Percentiles rank a stretch among this genome's conserved stretches.
These are phyloP conservation scores for Aphis gossypii DNA, from an alignment of 1,140 invertebrate genomes.

Conservation along the genomic window DNA sequence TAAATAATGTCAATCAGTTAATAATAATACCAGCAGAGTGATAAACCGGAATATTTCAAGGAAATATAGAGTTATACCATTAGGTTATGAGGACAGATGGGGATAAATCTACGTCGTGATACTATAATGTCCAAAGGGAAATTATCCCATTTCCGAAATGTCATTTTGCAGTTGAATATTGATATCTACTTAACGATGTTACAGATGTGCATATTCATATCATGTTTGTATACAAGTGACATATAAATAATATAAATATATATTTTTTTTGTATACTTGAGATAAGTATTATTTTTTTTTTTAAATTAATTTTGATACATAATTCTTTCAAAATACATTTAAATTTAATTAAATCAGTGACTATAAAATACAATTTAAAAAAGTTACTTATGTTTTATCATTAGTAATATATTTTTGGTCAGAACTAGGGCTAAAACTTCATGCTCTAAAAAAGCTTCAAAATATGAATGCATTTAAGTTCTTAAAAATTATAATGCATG, in stretches of 20 bases:
- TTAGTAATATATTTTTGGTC: background rate
- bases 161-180: slow-evolving; percentile 41
- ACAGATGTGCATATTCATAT: background rate
- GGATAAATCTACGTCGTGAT: background rate
- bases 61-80: background rate
- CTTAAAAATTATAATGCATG: no score
- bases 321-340: background rate
- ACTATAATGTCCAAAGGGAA: slow-evolving; percentile 27
- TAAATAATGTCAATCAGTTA: slow-evolving; percentile 16
- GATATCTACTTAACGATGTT: slow-evolving; percentile 24
- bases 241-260: background rate
- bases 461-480: no score
- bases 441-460: no score
- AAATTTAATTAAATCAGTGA: background rate
- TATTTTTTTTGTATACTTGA: background rate
- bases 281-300: background rate
- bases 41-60: background rate
- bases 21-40: background rate
- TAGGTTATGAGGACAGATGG: background rate
- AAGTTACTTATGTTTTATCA: background rate
- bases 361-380: background rate
- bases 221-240: background rate
- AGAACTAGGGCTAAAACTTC: no score
- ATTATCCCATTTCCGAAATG: slow-evolving; percentile 52
- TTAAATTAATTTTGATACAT: background rate